phyloP scores from a whole-genome alignment of 2,888 invertebrate genomes.

The Thereva unica region DNA sequence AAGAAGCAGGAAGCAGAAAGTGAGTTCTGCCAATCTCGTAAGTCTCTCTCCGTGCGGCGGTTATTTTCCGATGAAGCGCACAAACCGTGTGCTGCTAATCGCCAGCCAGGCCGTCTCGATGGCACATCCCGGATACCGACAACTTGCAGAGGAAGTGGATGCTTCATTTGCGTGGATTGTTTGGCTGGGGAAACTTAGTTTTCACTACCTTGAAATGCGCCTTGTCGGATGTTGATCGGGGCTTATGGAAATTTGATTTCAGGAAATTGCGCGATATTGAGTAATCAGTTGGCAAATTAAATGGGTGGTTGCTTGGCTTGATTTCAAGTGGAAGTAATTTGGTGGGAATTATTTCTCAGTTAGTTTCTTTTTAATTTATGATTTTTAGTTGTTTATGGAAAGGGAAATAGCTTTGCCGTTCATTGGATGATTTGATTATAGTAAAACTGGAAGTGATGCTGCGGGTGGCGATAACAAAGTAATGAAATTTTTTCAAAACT shows the following conservation, averaged over 20 bases:
- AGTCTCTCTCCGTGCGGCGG: background rate
- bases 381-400: too few relatives aligned
- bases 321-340: too few relatives aligned
- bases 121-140: conserved; percentile 39
- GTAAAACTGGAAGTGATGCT: too few relatives aligned
- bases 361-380: too few relatives aligned
- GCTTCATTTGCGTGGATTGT: conserved; percentile 33
- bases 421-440: too few relatives aligned
- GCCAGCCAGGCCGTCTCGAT: background rate
- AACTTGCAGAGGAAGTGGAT: conserved; percentile 35
- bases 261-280: conserved; percentile 6
- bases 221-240: background rate
- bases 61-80: background rate
- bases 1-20: conserved; percentile 2
- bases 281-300: background rate
- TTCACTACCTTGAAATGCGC: conserved; percentile 16
- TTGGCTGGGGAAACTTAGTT: conserved; percentile 9
- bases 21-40: background rate
- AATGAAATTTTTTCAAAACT: too few relatives aligned
- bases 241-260: background rate
- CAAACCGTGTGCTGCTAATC: background rate
- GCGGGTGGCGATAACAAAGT: too few relatives aligned
- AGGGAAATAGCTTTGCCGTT: too few relatives aligned
- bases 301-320: too few relatives aligned
- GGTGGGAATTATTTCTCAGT: too few relatives aligned